Conservation (phyloP, 2,888 invertebrate genomes). For the Spatulosminthurus flaviceps region DNA sequence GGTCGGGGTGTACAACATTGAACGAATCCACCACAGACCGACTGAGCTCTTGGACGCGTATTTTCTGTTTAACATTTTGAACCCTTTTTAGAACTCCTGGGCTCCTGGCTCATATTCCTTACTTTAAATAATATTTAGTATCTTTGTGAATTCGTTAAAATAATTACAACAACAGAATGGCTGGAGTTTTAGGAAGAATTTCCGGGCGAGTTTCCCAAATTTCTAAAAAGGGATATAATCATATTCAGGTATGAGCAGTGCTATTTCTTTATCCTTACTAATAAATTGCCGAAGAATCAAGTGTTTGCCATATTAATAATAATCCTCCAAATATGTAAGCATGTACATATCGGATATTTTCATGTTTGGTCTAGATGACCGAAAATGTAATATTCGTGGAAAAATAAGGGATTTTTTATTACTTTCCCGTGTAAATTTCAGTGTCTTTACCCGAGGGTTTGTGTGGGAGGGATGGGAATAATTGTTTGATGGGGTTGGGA, state of each 20-base stretch:
- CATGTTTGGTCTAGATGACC: not conserved
- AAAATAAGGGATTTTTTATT: too few species aligned
- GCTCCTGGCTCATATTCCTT: not conserved
- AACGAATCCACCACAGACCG: not conserved
- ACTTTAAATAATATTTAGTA: not conserved
- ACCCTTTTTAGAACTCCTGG: conserved; percentile 29
- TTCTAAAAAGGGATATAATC: conserved; percentile 56
- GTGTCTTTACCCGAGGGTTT: too few species aligned
- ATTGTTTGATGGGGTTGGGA: too few species aligned
- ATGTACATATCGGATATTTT: conserved; percentile 20
- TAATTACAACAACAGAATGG: conserved; percentile 48
- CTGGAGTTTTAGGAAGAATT: conserved; percentile 60
- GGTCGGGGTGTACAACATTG: not conserved
- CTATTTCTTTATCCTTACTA: not conserved
- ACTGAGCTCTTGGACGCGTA: not conserved
- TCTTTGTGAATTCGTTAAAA: not conserved
- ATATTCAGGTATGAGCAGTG: conserved; percentile 45
- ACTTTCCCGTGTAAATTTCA: too few species aligned
- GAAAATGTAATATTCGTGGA: too few species aligned
- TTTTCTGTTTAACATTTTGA: conserved; percentile 31
- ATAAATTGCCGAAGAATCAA: too few species aligned
- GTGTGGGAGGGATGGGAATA: too few species aligned
- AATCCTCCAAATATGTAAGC: not conserved
- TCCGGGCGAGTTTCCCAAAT: conserved; percentile 54
- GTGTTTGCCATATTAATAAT: too few species aligned